Evolutionary conservation across 2,888 invertebrate genomes (phyloP).

Genomic region (Drosophila paranaensis): DNA sequence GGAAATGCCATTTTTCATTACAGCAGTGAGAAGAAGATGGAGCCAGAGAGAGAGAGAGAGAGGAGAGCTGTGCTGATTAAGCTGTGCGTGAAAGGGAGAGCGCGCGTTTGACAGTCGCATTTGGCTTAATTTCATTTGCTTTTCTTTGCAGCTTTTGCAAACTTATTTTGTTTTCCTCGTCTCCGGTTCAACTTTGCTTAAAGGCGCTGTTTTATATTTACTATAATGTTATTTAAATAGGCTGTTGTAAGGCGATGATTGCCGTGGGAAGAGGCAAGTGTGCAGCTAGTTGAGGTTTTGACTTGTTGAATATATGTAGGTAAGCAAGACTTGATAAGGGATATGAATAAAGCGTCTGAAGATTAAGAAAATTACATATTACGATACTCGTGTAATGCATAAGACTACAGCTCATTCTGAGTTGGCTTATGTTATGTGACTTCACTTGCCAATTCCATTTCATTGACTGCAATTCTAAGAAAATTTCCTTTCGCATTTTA

Average conservation of each 20-base stretch:
- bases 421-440: neutral
- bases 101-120: constrained; percentile 13
- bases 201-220: neutral
- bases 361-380: no score
- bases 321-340: no score
- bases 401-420: neutral
- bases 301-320: neutral
- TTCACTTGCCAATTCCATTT: neutral
- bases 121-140: constrained; percentile 19
- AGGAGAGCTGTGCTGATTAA: neutral
- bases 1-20: constrained; percentile 72
- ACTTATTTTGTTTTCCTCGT: neutral
- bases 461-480: neutral
- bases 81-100: neutral
- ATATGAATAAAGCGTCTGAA: no score
- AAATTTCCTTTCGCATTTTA: neutral
- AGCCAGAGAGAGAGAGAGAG: neutral
- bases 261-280: no score
- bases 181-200: neutral
- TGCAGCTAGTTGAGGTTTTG: no score
- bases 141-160: constrained; percentile 1
- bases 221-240: neutral
- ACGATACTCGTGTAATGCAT: no score
- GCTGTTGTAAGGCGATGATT: neutral
- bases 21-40: neutral